Percentiles rank a stretch among this genome's conserved stretches.
Evolutionary conservation across 2,113 vertebrate species (phyloP).

Genomic region (Amazona guildingii): DNA sequence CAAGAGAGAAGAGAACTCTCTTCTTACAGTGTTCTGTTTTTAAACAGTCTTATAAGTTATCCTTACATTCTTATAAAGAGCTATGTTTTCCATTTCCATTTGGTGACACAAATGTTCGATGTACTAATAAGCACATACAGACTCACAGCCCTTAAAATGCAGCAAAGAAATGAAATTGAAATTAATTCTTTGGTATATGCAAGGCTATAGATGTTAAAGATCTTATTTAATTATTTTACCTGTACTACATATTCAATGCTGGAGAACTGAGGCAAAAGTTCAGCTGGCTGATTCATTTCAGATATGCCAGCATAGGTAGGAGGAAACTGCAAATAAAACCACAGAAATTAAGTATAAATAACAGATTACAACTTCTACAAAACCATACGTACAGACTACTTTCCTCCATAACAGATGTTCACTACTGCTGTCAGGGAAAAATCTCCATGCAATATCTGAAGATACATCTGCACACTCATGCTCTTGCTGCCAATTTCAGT

Average conservation of each 20-base stretch:
- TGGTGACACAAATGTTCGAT: background rate
- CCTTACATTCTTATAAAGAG: background rate
- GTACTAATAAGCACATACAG: background rate
- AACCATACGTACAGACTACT: background rate
- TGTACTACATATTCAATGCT: constrained; percentile 99
- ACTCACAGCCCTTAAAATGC: background rate
- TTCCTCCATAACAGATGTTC: background rate
- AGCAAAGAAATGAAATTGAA: background rate
- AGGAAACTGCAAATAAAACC: constrained; percentile 84
- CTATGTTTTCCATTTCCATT: background rate
- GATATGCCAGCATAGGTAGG: constrained; percentile 97
- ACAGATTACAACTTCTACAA: background rate
- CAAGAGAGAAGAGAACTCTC: background rate
- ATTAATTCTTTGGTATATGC: background rate
- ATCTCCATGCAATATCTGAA: background rate
- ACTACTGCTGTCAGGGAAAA: background rate
- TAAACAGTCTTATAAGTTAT: background rate
- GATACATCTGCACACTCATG: background rate
- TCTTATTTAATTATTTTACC: constrained; percentile 73
- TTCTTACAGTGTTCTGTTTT: background rate
- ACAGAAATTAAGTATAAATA: background rate
- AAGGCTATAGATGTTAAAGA: background rate
- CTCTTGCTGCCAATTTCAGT: background rate
- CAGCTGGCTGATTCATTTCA: constrained; percentile 95
- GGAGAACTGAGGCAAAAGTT: constrained; percentile 96